phyloP scores from a whole-genome alignment of 1,140 invertebrate genomes.

The silkworm (Bombyx mori) region DNA sequence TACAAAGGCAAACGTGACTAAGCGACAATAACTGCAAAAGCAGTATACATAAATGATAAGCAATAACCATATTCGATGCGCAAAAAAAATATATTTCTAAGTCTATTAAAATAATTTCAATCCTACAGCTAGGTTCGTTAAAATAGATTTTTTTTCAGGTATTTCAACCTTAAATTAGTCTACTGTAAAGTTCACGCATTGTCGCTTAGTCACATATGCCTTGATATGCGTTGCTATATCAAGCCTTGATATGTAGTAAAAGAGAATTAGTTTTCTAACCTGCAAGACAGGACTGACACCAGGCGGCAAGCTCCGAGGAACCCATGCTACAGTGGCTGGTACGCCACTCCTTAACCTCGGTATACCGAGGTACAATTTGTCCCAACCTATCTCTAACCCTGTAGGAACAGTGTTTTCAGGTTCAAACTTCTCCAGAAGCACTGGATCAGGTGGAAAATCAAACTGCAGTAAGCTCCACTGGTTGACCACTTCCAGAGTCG shows the following conservation, averaged over 20 bases:
- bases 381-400: slow-evolving; percentile 78
- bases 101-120: no score
- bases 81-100: no score
- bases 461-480: slow-evolving; percentile 82
- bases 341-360: slow-evolving; percentile 81
- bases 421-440: slow-evolving; percentile 73
- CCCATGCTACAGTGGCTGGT: slow-evolving; percentile 78
- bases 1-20: no score
- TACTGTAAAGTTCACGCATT: no score
- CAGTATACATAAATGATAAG: no score
- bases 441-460: slow-evolving; percentile 75
- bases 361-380: slow-evolving; percentile 80
- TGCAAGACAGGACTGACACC: slow-evolving; percentile 78
- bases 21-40: no score
- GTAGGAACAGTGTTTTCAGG: slow-evolving; percentile 82
- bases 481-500: slow-evolving; percentile 76
- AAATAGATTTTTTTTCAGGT: no score
- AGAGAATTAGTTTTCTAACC: slow-evolving; percentile 35
- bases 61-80: no score
- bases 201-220: no score
- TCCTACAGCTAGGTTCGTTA: no score
- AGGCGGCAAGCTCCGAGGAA: slow-evolving; percentile 74
- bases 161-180: no score
- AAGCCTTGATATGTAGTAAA: not conserved
- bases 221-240: no score